phyloP scores from a whole-genome alignment of 2,797 vertebrate genomes.

The Anniella stebbinsi region DNA sequence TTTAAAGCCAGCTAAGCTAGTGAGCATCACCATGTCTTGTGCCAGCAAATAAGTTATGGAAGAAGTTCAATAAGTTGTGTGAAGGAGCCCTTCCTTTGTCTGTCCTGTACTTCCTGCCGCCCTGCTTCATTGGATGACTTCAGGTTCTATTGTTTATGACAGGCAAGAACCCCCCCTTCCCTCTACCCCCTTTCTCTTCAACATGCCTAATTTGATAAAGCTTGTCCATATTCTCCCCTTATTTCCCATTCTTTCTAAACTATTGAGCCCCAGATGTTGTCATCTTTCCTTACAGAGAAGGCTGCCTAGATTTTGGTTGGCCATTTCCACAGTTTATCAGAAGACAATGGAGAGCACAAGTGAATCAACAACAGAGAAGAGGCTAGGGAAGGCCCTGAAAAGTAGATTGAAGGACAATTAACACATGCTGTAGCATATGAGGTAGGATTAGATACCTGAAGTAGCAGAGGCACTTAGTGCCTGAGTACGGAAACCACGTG shows the following conservation, averaged over 20 bases:
- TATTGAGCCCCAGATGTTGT: not conserved
- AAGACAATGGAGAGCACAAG: constrained; percentile 17
- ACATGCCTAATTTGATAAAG: not conserved
- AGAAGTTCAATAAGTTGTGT: no score
- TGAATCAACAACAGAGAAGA: constrained; percentile 16
- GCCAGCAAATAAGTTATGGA: no score
- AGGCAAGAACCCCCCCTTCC: no score
- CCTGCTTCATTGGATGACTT: no score
- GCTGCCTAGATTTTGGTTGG: not conserved
- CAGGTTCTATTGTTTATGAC: no score
- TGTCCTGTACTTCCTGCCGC: no score
- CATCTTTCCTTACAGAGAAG: not conserved
- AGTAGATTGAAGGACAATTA: constrained; percentile 50
- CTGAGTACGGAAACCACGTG: constrained; percentile 83
- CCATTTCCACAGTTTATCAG: constrained; percentile 5
- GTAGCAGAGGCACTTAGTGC: constrained; percentile 88
- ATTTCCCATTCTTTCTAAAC: not conserved
- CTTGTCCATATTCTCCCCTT: not conserved
- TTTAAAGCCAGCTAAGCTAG: not conserved
- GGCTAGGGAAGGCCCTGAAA: constrained; percentile 67
- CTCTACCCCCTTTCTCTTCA: not conserved
- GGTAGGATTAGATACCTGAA: constrained; percentile 86
- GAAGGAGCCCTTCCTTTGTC: no score
- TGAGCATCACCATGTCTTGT: not conserved
- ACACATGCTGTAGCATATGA: constrained; percentile 44